Evolutionary conservation across 2,113 vertebrate genomes (phyloP).

Genomic region (Verasper variegatus): DNA sequence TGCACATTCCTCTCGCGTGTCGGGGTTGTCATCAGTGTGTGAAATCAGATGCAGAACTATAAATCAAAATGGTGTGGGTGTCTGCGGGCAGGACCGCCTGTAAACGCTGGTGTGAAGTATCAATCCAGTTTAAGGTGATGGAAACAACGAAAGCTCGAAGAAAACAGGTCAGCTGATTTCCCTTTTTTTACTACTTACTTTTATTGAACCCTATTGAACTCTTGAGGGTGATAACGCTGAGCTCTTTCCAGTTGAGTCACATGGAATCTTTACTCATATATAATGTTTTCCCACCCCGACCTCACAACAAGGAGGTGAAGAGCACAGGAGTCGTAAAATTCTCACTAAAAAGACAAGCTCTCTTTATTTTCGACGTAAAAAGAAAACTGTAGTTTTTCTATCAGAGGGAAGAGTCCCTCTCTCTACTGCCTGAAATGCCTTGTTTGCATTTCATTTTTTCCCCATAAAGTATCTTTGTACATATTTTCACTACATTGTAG

Average conservation of each 20-base stretch:
- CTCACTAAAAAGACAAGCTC: not conserved
- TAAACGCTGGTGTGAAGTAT: not conserved
- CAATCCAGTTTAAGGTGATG: not conserved
- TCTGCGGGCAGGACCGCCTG: not conserved
- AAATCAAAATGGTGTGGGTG: not conserved
- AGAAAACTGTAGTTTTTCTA: no score
- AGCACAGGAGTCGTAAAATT: conserved; percentile 24
- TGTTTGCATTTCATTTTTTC: not conserved
- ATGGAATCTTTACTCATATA: conserved; percentile 25
- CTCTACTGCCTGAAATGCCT: not conserved
- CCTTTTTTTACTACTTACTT: not conserved
- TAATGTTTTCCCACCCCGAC: conserved; percentile 37
- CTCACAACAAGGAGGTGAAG: conserved; percentile 24
- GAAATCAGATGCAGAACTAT: not conserved
- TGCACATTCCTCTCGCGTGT: not conserved
- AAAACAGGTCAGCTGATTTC: not conserved
- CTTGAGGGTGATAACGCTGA: conserved; percentile 40
- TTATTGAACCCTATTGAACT: conserved; percentile 56
- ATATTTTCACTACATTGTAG: no score
- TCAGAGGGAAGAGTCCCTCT: not conserved
- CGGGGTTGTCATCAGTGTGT: not conserved
- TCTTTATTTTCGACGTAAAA: no score
- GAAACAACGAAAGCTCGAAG: no score
- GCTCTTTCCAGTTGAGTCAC: conserved; percentile 48
- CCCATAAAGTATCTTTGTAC: not conserved